Conservation (phyloP, 2,797 vertebrate genomes). For the Aratinga solstitialis region DNA sequence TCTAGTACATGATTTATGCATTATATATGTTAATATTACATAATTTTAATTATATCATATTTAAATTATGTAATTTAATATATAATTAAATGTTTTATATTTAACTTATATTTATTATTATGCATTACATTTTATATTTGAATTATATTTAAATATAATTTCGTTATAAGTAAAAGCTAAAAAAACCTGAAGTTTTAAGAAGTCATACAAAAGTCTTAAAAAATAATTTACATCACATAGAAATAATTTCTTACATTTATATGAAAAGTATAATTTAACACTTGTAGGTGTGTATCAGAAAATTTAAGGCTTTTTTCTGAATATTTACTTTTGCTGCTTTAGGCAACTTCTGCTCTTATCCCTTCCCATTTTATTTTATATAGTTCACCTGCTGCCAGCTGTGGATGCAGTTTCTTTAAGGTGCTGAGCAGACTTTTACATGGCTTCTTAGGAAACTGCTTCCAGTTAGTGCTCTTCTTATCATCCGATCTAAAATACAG, state of each 20-base stretch:
- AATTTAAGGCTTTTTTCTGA: neutral
- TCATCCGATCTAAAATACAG: conserved; percentile 88
- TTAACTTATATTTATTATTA: too few relatives aligned
- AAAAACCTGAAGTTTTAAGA: neutral
- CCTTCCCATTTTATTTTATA: neutral
- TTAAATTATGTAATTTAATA: too few relatives aligned
- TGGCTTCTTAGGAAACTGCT: conserved; percentile 96
- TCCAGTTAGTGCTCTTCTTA: conserved; percentile 92
- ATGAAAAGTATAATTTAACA: neutral
- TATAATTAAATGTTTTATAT: too few relatives aligned
- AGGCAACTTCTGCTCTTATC: neutral
- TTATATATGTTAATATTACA: too few relatives aligned
- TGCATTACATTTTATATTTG: neutral
- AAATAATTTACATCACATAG: neutral
- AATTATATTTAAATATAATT: neutral
- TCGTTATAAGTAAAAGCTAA: neutral
- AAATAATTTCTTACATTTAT: neutral
- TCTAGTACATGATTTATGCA: neutral
- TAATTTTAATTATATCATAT: too few relatives aligned
- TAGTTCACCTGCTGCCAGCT: conserved; percentile 85
- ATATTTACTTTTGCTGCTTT: neutral
- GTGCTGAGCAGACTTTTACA: conserved; percentile 89
- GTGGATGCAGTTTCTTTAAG: conserved; percentile 88
- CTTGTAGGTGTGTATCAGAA: neutral
- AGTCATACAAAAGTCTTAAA: neutral